A percentile compares a stretch with the other conserved stretches of the same genome.
Conservation (phyloP, 37 sponge, comb jelly and placozoan genomes). For the Crambe crambe region DNA sequence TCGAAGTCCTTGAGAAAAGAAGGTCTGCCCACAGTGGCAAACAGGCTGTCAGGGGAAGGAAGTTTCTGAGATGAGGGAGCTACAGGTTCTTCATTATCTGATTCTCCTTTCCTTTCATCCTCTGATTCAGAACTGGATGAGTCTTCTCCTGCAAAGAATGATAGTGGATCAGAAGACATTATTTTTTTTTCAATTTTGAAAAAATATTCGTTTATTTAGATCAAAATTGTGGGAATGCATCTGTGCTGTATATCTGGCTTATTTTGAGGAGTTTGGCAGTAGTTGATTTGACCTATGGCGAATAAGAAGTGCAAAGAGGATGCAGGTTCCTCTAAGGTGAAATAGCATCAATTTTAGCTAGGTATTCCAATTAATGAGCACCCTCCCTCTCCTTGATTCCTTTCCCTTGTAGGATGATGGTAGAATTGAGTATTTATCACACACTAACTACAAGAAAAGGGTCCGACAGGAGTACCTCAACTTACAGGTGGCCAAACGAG, state of each 20-base stretch:
- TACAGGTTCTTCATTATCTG: neutral
- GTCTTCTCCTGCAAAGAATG: slow-evolving; percentile 63
- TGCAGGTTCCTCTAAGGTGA: neutral
- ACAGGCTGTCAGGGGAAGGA: slow-evolving; percentile 78
- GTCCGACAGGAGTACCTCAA: slow-evolving; percentile 42
- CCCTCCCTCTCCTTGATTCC: neutral
- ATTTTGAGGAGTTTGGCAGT: too few relatives aligned
- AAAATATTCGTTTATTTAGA: too few relatives aligned
- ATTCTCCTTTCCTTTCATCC: slow-evolving; percentile 15
- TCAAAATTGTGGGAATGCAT: too few relatives aligned
- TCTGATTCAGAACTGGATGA: slow-evolving; percentile 72
- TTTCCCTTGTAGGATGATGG: neutral
- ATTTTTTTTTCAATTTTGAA: neutral
- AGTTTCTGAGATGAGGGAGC: slow-evolving; percentile 29
- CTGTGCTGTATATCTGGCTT: neutral
- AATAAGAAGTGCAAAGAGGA: neutral
- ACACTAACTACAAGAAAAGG: slow-evolving; percentile 27
- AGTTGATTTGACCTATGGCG: too few relatives aligned
- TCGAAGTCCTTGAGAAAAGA: slow-evolving; percentile 52
- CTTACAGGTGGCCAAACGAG: slow-evolving; percentile 15
- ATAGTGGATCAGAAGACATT: slow-evolving; percentile 23
- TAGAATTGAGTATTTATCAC: slow-evolving; percentile 22
- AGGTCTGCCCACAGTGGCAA: slow-evolving; percentile 65
- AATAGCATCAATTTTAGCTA: neutral
- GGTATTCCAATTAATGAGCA: neutral